Evolutionary conservation across 2,888 invertebrate species (phyloP), one percentile per base, ranked within the genome.

Genomic region (Pollenia angustigena): DNA sequence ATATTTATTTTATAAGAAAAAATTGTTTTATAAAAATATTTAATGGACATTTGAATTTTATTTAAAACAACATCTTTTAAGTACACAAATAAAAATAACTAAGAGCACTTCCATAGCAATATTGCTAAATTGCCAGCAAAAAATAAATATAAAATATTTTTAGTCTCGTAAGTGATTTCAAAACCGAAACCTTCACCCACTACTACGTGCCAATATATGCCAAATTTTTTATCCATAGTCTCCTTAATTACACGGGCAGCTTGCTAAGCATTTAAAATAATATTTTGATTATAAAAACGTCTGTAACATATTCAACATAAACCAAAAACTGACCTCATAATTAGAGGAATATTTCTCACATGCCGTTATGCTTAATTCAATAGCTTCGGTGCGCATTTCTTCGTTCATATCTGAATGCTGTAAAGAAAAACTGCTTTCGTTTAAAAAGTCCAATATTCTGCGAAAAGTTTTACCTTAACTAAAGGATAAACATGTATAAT

Each of bases 191-290:
- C 98, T 94, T 99, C 99, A 8, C 99, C 99, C 6, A 99, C 97
- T 0, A 99, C 97, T n/a, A 97, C 97, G 93, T 98, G 98, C 96
- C 98, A 99, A 84, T 98, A 96, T 0, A 97, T 96, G 4, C 99
- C 99, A 93, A 98, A 98, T 93, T 98, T 98, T 94, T 98, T 98
- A 94, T 99, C 99, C 96, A 99, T 96, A 64, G 96, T 95, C 90
- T 99, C 98, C 94, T 99, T 99, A 79, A 99, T 97, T 95, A 97
- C 96, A 89, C 95, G 96, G n/a, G 99, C 98, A 0, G 98, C 98
- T 89, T 95, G 95, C 95, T 98, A 74, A 46, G 85, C 50, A 40
- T 32, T 23, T 56, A 44, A 80, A 72, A 81, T 11, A 64, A 46
- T 4, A 71, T 32, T 32, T 32, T 32, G 6, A 32, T 32, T 6